Conservation (phyloP, 2,113 vertebrate species). For the Delphinus delphis region DNA sequence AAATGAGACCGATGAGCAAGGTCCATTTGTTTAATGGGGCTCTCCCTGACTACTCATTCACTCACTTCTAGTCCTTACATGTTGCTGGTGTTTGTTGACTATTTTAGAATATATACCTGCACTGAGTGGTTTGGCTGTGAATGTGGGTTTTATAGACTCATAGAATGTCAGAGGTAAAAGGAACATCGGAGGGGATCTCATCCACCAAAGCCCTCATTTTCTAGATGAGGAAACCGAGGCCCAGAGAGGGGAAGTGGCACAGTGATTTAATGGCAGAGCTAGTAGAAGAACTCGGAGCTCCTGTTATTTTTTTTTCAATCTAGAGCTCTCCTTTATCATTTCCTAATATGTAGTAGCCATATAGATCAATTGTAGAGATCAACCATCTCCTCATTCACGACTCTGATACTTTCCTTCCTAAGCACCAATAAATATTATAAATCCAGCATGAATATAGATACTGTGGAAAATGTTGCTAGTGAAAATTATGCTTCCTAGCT, state of each 20-base stretch:
- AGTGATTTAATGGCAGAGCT: not conserved
- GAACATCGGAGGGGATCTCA: not conserved
- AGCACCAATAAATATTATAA: slow-evolving; percentile 28
- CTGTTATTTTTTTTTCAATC: not conserved
- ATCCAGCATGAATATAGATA: not conserved
- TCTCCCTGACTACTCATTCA: not conserved
- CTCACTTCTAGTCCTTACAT: not conserved
- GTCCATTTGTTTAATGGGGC: not conserved
- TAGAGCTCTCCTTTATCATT: slow-evolving; percentile 17
- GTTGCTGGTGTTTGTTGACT: not conserved
- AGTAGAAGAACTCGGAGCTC: not conserved
- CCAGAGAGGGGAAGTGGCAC: not conserved
- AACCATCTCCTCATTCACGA: not conserved
- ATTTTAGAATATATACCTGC: not conserved
- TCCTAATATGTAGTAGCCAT: slow-evolving; percentile 14
- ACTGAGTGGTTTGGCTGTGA: not conserved
- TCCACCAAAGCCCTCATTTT: not conserved
- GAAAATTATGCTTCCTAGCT: slow-evolving; percentile 29
- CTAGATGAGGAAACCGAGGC: slow-evolving; percentile 9
- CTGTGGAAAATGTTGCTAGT: not conserved
- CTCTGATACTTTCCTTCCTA: slow-evolving; percentile 32
- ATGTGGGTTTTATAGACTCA: not conserved
- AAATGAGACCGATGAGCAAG: slow-evolving; percentile 13
- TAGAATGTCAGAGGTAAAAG: not conserved
- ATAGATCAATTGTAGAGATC: not conserved